phyloP scores from a whole-genome alignment of 2,888 invertebrate species.

The Bimastos eiseni region DNA sequence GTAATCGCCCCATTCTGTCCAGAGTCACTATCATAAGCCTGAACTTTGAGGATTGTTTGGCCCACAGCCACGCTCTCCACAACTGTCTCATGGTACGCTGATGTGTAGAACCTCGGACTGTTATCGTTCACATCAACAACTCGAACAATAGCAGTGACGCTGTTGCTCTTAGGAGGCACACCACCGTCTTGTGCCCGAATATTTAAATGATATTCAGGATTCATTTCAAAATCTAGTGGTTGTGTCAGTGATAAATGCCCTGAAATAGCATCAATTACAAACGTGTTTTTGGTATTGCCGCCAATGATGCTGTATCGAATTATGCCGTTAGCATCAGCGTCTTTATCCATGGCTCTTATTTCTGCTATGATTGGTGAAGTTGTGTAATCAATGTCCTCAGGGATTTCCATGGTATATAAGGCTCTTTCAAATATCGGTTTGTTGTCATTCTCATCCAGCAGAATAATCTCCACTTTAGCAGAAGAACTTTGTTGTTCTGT shows the following conservation, averaged over 20 bases:
- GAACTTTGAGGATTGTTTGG: slow-evolving; percentile 84
- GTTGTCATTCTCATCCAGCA: slow-evolving; percentile 95
- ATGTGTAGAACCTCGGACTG: slow-evolving; percentile 79
- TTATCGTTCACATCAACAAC: slow-evolving; percentile 90
- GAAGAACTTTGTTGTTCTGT: slow-evolving; percentile 79
- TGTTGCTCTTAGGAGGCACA: slow-evolving; percentile 88
- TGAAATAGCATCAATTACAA: slow-evolving; percentile 88
- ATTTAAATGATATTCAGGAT: slow-evolving; percentile 74
- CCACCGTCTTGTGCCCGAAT: slow-evolving; percentile 90
- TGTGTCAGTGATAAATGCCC: slow-evolving; percentile 83
- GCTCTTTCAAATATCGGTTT: slow-evolving; percentile 82
- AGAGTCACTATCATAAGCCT: slow-evolving; percentile 94
- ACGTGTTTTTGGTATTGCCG: slow-evolving; percentile 89
- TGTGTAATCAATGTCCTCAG: slow-evolving; percentile 84
- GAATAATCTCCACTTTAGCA: slow-evolving; percentile 88
- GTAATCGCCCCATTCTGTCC: slow-evolving; percentile 85
- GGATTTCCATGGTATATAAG: slow-evolving; percentile 78
- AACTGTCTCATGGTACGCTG: slow-evolving; percentile 88
- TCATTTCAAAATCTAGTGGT: slow-evolving; percentile 83
- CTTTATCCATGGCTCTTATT: slow-evolving; percentile 87
- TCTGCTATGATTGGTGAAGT: slow-evolving; percentile 81
- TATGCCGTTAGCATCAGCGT: slow-evolving; percentile 88
- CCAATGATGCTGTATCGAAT: slow-evolving; percentile 92
- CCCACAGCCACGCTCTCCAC: slow-evolving; percentile 87
- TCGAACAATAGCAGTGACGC: slow-evolving; percentile 87